Evolutionary conservation across 2,888 invertebrate species (phyloP).

Genomic region (Neoitamus cyanurus): DNA sequence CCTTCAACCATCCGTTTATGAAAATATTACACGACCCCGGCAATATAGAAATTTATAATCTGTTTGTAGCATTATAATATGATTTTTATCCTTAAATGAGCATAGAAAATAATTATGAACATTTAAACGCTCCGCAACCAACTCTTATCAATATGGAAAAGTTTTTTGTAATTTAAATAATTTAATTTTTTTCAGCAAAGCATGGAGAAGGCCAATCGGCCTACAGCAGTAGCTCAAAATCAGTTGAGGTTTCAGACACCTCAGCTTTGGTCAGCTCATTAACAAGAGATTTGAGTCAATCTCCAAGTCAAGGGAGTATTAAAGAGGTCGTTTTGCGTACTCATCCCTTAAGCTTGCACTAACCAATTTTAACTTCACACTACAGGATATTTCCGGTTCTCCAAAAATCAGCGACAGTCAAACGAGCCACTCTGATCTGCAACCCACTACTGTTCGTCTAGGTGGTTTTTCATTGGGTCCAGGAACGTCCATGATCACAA

Average conservation of each 20-base stretch:
- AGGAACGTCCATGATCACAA: conserved; percentile 63
- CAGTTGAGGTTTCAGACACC: conserved; percentile 68
- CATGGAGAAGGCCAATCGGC: conserved; percentile 49
- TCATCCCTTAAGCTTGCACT: not conserved
- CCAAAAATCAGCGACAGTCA: conserved; percentile 46
- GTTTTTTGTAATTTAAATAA: not conserved
- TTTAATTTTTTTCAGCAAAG: conserved; percentile 46
- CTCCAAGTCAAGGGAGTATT: conserved; percentile 67
- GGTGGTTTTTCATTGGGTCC: conserved; percentile 64
- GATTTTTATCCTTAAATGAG: no score
- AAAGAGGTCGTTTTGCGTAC: conserved; percentile 53
- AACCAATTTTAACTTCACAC: not conserved
- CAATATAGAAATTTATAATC: no score
- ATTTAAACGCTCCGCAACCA: no score
- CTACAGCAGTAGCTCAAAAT: conserved; percentile 58
- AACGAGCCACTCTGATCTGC: conserved; percentile 60
- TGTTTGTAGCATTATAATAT: no score
- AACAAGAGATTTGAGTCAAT: conserved; percentile 72
- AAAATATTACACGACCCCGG: no score
- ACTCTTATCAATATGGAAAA: no score
- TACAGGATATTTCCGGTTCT: conserved; percentile 50
- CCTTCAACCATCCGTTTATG: no score
- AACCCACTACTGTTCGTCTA: conserved; percentile 65
- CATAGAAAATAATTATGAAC: no score
- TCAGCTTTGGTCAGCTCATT: conserved; percentile 73